phyloP scores from a whole-genome alignment of 2,797 vertebrate genomes.

The Avahi laniger region DNA sequence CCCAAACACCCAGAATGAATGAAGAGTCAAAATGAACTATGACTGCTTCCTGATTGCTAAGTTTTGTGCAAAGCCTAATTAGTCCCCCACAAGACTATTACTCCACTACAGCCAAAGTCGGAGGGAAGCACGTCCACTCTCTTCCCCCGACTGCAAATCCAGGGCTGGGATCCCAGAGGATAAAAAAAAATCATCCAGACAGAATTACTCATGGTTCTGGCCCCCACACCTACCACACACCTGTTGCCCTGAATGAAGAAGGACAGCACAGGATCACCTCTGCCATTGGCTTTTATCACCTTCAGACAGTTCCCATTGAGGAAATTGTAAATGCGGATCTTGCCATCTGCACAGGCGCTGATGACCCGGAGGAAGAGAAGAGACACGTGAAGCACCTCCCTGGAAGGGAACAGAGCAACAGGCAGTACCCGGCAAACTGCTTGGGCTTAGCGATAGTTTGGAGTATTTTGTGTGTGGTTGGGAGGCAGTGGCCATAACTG shows the following conservation, averaged over 20 bases:
- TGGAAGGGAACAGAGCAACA: conserved; percentile 73
- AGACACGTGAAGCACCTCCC: conserved; percentile 89
- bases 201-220: neutral
- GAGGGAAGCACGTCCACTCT: neutral
- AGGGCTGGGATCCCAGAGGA: neutral
- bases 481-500: neutral
- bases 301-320: conserved; percentile 90
- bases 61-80: neutral
- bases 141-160: neutral
- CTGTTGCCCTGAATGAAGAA: conserved; percentile 86
- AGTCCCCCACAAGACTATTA: neutral
- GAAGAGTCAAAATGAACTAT: neutral
- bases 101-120: neutral
- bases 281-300: conserved; percentile 84
- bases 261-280: conserved; percentile 85
- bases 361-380: conserved; percentile 91
- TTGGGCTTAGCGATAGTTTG: neutral
- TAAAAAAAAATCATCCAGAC: neutral
- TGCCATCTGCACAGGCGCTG: conserved; percentile 92
- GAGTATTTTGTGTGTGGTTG: neutral
- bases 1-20: neutral
- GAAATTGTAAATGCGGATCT: conserved; percentile 92
- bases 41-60: neutral
- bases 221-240: conserved; percentile 81
- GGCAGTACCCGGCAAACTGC: neutral